Conservation (phyloP, 2,113 vertebrate genomes). For the Ameiurus melas region DNA sequence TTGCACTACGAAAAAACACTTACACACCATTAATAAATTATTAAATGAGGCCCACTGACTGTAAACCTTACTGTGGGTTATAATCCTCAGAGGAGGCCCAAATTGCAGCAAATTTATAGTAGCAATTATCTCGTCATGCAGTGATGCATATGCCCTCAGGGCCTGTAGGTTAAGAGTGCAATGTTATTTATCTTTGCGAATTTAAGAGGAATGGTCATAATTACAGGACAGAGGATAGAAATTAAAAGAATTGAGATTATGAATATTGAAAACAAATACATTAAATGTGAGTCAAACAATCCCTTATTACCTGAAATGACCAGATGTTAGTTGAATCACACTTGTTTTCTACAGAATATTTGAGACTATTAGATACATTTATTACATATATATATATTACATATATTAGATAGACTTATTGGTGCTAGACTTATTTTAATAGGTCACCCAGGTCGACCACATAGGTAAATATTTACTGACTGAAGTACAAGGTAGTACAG, state of each 20-base stretch:
- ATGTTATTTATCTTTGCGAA: slow-evolving; percentile 37
- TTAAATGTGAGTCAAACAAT: neutral
- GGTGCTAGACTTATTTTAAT: neutral
- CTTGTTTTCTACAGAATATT: neutral
- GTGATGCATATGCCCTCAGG: slow-evolving; percentile 41
- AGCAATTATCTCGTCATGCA: slow-evolving; percentile 46
- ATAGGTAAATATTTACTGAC: neutral
- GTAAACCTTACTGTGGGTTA: neutral
- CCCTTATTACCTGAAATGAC: neutral
- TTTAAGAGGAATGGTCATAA: slow-evolving; percentile 16
- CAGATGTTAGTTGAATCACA: neutral
- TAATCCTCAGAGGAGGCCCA: slow-evolving; percentile 40
- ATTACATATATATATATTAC: too few species aligned
- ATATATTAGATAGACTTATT: too few species aligned
- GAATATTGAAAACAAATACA: neutral
- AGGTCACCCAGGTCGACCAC: neutral
- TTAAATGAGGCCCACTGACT: neutral
- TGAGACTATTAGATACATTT: neutral
- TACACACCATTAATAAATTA: slow-evolving; percentile 4
- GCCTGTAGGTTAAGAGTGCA: slow-evolving; percentile 9
- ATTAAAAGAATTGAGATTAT: neutral
- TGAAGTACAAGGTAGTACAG: neutral
- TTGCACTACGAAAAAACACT: neutral
- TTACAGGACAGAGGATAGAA: slow-evolving; percentile 11
- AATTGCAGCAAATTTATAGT: slow-evolving; percentile 33